phyloP scores from a whole-genome alignment of 30 jellyfish, hydroid and myxozoan species.

The Chironex yamaguchii region DNA sequence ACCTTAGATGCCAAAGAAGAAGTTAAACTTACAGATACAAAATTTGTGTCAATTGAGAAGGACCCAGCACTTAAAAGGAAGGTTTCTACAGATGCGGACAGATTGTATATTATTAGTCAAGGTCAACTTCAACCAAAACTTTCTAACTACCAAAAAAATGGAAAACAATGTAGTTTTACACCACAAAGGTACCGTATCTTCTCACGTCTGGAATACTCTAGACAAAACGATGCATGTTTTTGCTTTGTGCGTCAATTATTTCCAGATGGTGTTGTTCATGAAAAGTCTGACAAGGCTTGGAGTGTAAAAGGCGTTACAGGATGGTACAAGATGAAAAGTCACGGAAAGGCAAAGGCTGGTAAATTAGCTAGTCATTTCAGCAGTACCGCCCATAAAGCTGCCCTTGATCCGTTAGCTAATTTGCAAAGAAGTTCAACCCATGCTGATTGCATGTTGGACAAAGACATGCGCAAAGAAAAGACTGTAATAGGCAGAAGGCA shows the following conservation, averaged over 20 bases:
- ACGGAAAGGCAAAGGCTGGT: slow-evolving; percentile 30
- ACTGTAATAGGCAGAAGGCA: too few relatives aligned
- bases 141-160: slow-evolving; percentile 13
- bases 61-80: slow-evolving; percentile 5
- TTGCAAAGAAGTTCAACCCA: neutral
- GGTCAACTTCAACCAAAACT: slow-evolving; percentile 24
- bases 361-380: slow-evolving; percentile 23
- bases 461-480: neutral
- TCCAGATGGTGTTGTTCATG: slow-evolving; percentile 52
- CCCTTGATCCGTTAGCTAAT: slow-evolving; percentile 6
- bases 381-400: slow-evolving; percentile 25
- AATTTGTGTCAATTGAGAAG: neutral
- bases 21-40: neutral
- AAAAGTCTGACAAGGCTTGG: slow-evolving; percentile 44
- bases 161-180: too few relatives aligned
- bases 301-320: slow-evolving; percentile 24
- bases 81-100: slow-evolving; percentile 12
- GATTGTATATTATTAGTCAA: neutral
- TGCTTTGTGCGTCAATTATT: slow-evolving; percentile 14
- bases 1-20: neutral
- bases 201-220: slow-evolving; percentile 27
- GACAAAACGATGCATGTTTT: slow-evolving; percentile 5
- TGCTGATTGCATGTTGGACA: slow-evolving; percentile 2
- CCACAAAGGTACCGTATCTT: neutral
- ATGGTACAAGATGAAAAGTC: slow-evolving; percentile 40